A percentile compares a stretch with the other conserved stretches of the same genome.
Evolutionary conservation across 2,113 vertebrate species (phyloP).

Genomic region (Aepyceros melampus): DNA sequence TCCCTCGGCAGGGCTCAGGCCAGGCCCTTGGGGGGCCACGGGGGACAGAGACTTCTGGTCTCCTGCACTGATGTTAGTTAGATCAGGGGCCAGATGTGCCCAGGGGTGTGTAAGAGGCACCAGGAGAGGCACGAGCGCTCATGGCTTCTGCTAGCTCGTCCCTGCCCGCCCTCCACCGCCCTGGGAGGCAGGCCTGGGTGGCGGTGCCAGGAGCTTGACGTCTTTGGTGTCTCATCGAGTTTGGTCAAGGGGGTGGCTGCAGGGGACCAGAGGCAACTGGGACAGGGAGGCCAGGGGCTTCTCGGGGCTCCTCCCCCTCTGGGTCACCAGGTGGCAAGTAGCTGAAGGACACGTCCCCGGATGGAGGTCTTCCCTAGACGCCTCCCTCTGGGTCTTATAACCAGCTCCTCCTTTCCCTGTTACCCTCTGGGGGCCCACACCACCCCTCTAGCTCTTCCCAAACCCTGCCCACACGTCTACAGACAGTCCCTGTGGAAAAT

Average conservation of each 20-base stretch:
- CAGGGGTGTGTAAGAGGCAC: background rate
- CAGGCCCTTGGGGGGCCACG: fast-evolving
- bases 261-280: background rate
- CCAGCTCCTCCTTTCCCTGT: fast-evolving
- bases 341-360: background rate
- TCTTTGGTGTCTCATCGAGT: background rate
- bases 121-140: fast-evolving
- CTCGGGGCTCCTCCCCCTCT: fast-evolving
- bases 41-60: fast-evolving
- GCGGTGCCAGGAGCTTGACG: fast-evolving
- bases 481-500: fast-evolving
- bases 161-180: no score
- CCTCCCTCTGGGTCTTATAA: background rate
- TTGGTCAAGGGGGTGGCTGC: no score
- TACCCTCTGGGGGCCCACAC: fast-evolving
- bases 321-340: background rate
- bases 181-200: background rate
- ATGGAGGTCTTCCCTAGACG: background rate
- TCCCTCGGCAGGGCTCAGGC: background rate
- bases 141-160: fast-evolving
- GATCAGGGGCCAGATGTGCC: background rate
- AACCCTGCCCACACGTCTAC: no score
- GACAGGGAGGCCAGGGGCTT: fast-evolving
- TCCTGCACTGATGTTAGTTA: fast-evolving
- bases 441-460: fast-evolving